These are phyloP conservation scores for Barbus barbus DNA, from an alignment of 2,113 vertebrate species.

Conservation along the genomic window DNA sequence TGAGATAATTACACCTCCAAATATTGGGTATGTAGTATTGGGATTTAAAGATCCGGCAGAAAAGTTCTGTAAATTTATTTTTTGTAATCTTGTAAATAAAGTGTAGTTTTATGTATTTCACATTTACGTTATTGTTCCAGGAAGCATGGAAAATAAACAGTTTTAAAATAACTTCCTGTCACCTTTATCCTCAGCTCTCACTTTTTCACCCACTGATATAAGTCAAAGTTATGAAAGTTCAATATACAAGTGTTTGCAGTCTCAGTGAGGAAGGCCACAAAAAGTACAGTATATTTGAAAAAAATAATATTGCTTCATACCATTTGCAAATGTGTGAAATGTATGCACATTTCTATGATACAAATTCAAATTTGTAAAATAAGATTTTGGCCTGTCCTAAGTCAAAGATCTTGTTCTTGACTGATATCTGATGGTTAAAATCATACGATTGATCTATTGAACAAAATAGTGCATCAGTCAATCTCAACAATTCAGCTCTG, in stretches of 20 bases:
- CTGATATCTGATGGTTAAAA: not conserved
- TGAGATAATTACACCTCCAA: not conserved
- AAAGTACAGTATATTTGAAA: not conserved
- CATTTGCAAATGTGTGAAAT: not conserved
- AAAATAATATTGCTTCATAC: not conserved
- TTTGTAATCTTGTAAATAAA: constrained; percentile 15
- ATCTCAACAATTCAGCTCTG: not conserved
- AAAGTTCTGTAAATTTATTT: not conserved
- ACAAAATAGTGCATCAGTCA: not conserved
- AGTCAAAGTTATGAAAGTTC: not conserved
- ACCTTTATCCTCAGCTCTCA: not conserved
- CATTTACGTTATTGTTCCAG: not conserved
- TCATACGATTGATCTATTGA: no score
- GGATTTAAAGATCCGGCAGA: not conserved
- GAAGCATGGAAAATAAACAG: not conserved
- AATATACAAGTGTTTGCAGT: no score
- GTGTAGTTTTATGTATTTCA: not conserved
- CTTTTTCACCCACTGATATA: not conserved
- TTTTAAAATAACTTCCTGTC: not conserved
- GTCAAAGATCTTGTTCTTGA: not conserved
- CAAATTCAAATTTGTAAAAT: not conserved
- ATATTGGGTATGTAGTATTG: not conserved
- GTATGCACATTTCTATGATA: not conserved
- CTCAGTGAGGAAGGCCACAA: not conserved
- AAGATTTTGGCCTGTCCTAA: not conserved